Percentiles rank a stretch among this genome's conserved stretches.
phyloP scores from a whole-genome alignment of 2,797 vertebrate genomes.

The Myripristis murdjan region DNA sequence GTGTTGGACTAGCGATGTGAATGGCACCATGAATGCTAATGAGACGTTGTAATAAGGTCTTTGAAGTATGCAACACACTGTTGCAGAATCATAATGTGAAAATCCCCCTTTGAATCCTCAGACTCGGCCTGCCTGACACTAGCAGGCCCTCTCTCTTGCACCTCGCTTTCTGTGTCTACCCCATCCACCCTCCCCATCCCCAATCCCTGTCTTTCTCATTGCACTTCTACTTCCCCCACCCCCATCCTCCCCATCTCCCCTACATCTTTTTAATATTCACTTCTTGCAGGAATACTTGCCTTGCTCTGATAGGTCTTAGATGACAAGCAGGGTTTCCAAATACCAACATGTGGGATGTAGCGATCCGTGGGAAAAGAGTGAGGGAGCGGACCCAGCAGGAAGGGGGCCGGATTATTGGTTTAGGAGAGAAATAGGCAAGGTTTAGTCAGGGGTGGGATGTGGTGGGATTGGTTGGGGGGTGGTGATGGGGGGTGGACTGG shows the following conservation, averaged over 20 bases:
- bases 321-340: constrained; percentile 77
- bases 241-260: constrained; percentile 31
- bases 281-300: constrained; percentile 76
- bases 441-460: constrained; percentile 22
- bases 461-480: constrained; percentile 33
- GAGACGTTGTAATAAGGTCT: constrained; percentile 84
- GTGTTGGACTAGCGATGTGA: constrained; percentile 82
- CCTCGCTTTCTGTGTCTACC: constrained; percentile 16
- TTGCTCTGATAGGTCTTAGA: constrained; percentile 77
- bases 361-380: constrained; percentile 81
- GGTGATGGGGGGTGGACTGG: constrained; percentile 27
- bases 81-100: constrained; percentile 85
- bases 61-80: constrained; percentile 88
- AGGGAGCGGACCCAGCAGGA: constrained; percentile 62
- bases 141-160: constrained; percentile 28
- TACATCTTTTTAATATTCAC: constrained; percentile 82
- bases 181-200: constrained; percentile 22
- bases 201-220: constrained; percentile 43
- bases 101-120: constrained; percentile 85
- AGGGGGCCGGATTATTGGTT: constrained; percentile 76
- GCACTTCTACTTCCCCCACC: constrained; percentile 14
- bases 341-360: constrained; percentile 71
- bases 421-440: constrained; percentile 57
- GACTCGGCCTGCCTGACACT: constrained; percentile 75
- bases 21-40: constrained; percentile 89